Evolutionary conservation across 2,888 invertebrate species (phyloP).

Genomic region (Quadriops clusia): DNA sequence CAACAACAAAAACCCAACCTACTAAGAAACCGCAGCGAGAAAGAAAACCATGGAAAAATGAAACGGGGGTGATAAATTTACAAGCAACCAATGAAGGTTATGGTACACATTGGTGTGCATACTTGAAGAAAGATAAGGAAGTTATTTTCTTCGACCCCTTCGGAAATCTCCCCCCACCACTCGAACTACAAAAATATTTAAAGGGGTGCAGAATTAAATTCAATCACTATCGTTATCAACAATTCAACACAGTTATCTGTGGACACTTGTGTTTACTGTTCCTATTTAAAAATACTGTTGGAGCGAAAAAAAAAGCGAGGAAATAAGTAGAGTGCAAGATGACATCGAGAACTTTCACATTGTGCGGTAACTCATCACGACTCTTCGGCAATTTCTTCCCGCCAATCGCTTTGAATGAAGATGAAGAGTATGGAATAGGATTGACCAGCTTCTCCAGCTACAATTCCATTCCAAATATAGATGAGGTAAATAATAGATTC

Average conservation of each 20-base stretch:
- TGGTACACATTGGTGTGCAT: constrained; percentile 28
- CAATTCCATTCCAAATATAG: constrained; percentile 27
- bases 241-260: constrained; percentile 21
- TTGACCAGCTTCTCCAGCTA: constrained; percentile 25
- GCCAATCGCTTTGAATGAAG: constrained; percentile 19
- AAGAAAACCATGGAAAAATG: constrained; percentile 9
- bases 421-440: constrained; percentile 21
- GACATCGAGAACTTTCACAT: constrained; percentile 22
- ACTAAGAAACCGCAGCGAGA: constrained; percentile 17
- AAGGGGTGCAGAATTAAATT: constrained; percentile 16
- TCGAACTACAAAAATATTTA: constrained; percentile 23
- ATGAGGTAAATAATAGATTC: constrained; percentile 25
- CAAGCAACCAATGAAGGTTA: constrained; percentile 15
- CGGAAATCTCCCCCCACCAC: constrained; percentile 24
- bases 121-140: constrained; percentile 20
- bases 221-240: constrained; percentile 23
- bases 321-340: constrained; percentile 12
- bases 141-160: constrained; percentile 28
- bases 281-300: constrained; percentile 15
- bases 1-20: constrained; percentile 5
- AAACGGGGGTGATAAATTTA: constrained; percentile 21
- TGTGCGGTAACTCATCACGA: constrained; percentile 19
- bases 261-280: constrained; percentile 25
- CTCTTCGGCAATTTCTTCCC: constrained; percentile 20
- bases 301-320: constrained; percentile 5